Base-by-base conservation (phyloP, 35 echinoderm and acorn worm genomes). In the Apostichopus californicus region DNA sequence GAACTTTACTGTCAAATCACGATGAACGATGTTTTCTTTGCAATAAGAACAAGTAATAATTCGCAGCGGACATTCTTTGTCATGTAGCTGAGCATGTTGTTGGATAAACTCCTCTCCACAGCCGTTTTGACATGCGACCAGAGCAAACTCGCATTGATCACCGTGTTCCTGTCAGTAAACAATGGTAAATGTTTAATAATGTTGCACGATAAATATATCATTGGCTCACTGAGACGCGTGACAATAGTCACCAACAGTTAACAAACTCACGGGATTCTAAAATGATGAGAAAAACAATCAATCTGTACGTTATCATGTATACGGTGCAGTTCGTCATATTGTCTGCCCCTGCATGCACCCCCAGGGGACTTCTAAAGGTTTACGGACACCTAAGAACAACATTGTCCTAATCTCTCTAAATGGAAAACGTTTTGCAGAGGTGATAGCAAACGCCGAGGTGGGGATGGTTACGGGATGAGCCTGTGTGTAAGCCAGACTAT, bases 1-100 rank as follows among this genome's bases (percentile, higher is more conserved):
- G 1, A 87, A 11, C 53, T 93, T 89, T 93, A 98, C 97, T 79
- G 80, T 93, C 72, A 90, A 24, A 88, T 94, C 95, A 72, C 92
- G 12, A 96, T 15, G 28, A 77, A 18, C 83, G 59, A 98, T 70
- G 23, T 90, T 83, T 25, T 96, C 95, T 6, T 92, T 78, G 55
- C 97, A 98, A 77, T 94, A 86, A n/a, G 71, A 77, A 56, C 97
- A 98, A 8, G 94, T 79, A 56, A 98, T 61, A 52, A 92, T 28
- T 12, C 95, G 93, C 60, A 93, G 73, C 6, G 95, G 92, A 78
- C 97, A 98, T 55, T 98, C 95, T 34, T 78, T 81, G 3, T 81
- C 85, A 72, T 96, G 97, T 5, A 87, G 78, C 24, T 90, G 87
- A n/a, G n/a, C 90, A 18, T 94, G 65, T 53, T 85, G 70, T 66